A percentile compares a stretch with the other conserved stretches of the same genome.
phyloP scores from a whole-genome alignment of 2,797 vertebrate genomes.

The Macropus fuliginosus region DNA sequence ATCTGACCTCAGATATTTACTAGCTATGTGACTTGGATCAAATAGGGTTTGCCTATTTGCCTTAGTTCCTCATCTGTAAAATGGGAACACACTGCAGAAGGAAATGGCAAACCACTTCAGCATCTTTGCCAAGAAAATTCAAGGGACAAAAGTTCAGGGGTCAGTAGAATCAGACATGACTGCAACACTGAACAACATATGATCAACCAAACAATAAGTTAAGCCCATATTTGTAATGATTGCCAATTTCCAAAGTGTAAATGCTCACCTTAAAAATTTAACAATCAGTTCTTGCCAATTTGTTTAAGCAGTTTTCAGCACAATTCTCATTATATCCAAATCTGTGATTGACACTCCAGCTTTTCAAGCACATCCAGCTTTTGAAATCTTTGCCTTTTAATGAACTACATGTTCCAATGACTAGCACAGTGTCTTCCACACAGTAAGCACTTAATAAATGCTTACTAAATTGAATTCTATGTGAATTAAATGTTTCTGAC shows the following conservation, averaged over 20 bases:
- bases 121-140: background rate
- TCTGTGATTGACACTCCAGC: background rate
- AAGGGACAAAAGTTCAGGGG: background rate
- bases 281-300: background rate
- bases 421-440: background rate
- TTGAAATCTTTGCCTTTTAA: background rate
- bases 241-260: background rate
- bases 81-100: background rate
- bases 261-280: background rate
- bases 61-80: background rate
- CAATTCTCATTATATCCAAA: background rate
- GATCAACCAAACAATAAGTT: background rate
- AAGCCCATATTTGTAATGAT: background rate
- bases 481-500: background rate
- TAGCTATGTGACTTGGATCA: background rate
- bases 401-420: background rate
- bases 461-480: background rate
- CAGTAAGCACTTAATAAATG: background rate
- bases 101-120: background rate
- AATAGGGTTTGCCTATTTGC: background rate
- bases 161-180: background rate
- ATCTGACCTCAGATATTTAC: background rate
- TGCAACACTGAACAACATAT: background rate
- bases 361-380: background rate
- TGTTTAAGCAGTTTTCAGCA: background rate